Evolutionary conservation across 2,888 invertebrate species (phyloP), one percentile per base, ranked within the genome.

Genomic region (Harpalus rufipes): DNA sequence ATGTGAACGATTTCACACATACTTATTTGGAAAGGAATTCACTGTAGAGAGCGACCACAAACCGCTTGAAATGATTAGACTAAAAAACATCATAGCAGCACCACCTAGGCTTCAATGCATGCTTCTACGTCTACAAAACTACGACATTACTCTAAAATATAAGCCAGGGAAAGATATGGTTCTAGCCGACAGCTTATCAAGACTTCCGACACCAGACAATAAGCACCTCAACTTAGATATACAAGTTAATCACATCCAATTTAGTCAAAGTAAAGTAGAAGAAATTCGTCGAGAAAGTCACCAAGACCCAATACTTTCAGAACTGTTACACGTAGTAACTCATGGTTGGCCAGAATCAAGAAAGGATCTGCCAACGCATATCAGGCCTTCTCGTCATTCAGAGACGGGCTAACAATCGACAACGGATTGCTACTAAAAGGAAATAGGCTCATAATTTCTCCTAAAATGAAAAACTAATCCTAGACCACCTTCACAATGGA

Each of bases 331-430:
- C 8, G n/a, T 79, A 10, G 56, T 79, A 6, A 79, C 16, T 14
- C 16, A 79, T 51, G 79, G 58, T n/a, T 79, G 51, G 51, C 58
- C 79, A 16, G 16, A 58, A 18, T 12, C 6, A 14, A 58, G 58
- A 58, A 58, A n/a, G n/a, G 58, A 58, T n/a, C 16, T 58, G n/a
- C 58, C 21, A 21, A 21, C 21, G 21, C 21, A 21, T 21, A 21
- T 21, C 3, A 58, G 8, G 12, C 58, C n/a, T 7, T 12, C 58
- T n/a, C 6, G 58, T 58, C 10, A 6, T 58, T 58, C 14, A 8
- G 58, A 58, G 3, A 58, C n/a, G 58, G 8, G n/a, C n/a, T 58
- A 58, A 12, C 58, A 58, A 58, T 14, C 7, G 58, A n/a, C 32
- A 25, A 68, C 21, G 68, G 21, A 16, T 10, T 68, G 7, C 10